Evolutionary conservation across 2,113 vertebrate genomes (phyloP).

Genomic region (Nymphicus hollandicus): DNA sequence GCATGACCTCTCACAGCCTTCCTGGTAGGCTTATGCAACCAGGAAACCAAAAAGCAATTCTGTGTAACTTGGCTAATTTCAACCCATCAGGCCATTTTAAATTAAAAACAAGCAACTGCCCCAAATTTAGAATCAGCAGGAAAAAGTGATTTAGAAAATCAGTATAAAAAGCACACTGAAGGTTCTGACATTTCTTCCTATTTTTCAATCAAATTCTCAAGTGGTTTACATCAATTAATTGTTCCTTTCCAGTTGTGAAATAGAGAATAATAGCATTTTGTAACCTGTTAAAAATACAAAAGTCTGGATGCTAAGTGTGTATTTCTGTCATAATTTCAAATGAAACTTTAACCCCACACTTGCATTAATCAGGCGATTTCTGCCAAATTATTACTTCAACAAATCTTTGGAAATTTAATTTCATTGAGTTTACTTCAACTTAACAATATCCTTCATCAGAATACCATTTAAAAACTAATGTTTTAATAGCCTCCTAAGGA

Average conservation of each 20-base stretch:
- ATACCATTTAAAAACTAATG: constrained; percentile 25
- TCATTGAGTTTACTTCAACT: background rate
- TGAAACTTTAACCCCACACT: background rate
- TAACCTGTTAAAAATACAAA: background rate
- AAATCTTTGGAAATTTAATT: background rate
- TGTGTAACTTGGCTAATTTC: constrained; percentile 30
- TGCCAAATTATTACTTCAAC: background rate
- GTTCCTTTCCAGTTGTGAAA: background rate
- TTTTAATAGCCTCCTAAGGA: constrained; percentile 35
- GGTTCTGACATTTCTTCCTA: background rate
- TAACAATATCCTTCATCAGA: constrained; percentile 20
- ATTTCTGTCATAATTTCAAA: background rate
- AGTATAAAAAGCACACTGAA: background rate
- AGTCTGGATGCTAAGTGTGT: background rate
- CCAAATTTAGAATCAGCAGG: background rate
- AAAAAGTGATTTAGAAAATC: background rate
- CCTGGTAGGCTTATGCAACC: constrained; percentile 49
- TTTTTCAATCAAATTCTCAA: background rate
- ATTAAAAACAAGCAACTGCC: background rate
- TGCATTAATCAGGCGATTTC: background rate
- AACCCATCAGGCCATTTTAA: background rate
- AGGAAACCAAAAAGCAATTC: constrained; percentile 19
- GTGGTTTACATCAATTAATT: background rate
- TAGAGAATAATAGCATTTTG: background rate
- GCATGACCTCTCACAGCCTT: constrained; percentile 45